A percentile compares a stretch with the other conserved stretches of the same genome.
These are phyloP conservation scores for Amorpha juglandis DNA, from an alignment of 2,888 invertebrate species.

Conservation along the genomic window DNA sequence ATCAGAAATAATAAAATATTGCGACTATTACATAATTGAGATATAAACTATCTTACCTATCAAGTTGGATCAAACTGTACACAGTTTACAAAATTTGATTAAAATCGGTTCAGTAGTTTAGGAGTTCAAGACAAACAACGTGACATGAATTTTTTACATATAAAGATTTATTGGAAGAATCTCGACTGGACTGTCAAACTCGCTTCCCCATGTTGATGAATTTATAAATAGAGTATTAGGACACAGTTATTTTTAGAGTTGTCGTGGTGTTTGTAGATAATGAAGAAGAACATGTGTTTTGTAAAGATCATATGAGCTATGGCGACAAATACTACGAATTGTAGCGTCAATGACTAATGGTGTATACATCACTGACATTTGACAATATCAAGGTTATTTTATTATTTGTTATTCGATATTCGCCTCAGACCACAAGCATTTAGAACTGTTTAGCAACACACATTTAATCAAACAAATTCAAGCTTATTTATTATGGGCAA, in stretches of 20 bases:
- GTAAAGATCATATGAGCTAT: neutral
- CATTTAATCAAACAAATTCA: too few relatives aligned
- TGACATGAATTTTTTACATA: too few relatives aligned
- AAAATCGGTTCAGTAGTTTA: too few relatives aligned
- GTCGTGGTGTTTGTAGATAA: slow-evolving; percentile 1
- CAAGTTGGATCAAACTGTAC: too few relatives aligned
- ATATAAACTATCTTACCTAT: too few relatives aligned
- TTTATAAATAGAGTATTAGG: slow-evolving; percentile 22
- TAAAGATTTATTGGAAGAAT: slow-evolving; percentile 61
- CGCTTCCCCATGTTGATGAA: slow-evolving; percentile 6
- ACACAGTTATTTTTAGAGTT: slow-evolving; percentile 1
- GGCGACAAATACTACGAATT: neutral
- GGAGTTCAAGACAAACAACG: too few relatives aligned
- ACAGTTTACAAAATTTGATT: too few relatives aligned
- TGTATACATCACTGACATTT: too few relatives aligned
- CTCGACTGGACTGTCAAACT: slow-evolving; percentile 31
- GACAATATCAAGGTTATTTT: neutral
- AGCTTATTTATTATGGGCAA: too few relatives aligned
- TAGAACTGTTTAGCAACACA: neutral
- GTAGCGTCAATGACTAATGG: neutral
- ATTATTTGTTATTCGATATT: neutral
- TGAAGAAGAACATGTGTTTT: slow-evolving; percentile 5
- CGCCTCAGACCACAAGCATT: too few relatives aligned
- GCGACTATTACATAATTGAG: too few relatives aligned
- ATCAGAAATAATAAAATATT: too few relatives aligned